phyloP scores from a whole-genome alignment of 2,888 invertebrate species.

The Oxyscelio sp. region DNA sequence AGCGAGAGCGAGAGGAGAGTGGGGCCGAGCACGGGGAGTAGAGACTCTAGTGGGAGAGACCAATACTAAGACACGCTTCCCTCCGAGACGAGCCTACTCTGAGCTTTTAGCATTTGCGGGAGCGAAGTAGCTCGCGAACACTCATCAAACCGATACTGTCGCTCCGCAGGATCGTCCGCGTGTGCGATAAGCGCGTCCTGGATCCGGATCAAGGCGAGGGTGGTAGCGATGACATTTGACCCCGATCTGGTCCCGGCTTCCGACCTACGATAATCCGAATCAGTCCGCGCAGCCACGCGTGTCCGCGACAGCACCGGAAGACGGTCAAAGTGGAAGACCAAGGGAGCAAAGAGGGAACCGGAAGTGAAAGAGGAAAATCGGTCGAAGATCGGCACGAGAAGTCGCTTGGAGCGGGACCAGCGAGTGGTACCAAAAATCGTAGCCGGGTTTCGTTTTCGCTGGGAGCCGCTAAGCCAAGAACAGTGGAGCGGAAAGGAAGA shows the following conservation, averaged over 20 bases:
- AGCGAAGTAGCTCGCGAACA: constrained; percentile 70
- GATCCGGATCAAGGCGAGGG: constrained; percentile 28
- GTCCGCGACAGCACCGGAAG: neutral
- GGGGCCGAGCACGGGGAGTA: constrained; percentile 34
- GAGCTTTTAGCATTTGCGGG: constrained; percentile 66
- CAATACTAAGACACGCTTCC: constrained; percentile 67
- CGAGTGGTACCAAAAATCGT: too few relatives aligned
- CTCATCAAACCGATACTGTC: constrained; percentile 65
- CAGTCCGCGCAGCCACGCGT: neutral
- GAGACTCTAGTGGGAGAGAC: constrained; percentile 65
- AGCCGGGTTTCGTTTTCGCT: too few relatives aligned
- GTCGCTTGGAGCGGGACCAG: too few relatives aligned
- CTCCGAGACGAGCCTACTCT: constrained; percentile 66
- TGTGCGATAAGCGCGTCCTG: constrained; percentile 38
- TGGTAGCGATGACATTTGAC: constrained; percentile 26
- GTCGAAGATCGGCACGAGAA: too few relatives aligned
- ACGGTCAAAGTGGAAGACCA: too few relatives aligned
- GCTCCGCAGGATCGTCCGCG: constrained; percentile 58
- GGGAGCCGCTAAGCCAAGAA: constrained; percentile 8
- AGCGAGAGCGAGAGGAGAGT: constrained; percentile 51
- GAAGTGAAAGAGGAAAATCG: too few relatives aligned
- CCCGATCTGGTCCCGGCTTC: neutral
- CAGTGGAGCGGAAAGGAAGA: constrained; percentile 55
- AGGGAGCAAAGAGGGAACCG: too few relatives aligned
- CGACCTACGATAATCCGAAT: constrained; percentile 34